Conservation (phyloP, 2,888 invertebrate species). For the Melangyna quadrimaculata region DNA sequence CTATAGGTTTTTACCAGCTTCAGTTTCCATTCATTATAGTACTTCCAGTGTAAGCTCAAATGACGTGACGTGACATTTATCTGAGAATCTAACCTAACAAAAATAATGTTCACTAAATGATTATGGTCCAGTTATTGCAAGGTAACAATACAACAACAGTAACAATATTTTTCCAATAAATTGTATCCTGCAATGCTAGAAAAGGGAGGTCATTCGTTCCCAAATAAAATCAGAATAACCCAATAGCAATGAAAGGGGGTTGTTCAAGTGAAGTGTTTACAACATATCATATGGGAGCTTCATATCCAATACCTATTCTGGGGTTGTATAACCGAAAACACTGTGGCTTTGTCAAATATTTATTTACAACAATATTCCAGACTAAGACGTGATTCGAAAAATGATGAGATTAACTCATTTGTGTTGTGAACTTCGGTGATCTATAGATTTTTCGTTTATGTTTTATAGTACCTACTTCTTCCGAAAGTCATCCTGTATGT, state of each 20-base stretch:
- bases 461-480: not conserved
- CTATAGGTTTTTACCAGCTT: no score
- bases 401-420: conserved; percentile 38
- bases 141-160: not conserved
- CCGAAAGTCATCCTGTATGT: conserved; percentile 23
- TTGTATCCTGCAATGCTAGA: not conserved
- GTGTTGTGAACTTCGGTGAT: not conserved
- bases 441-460: not conserved
- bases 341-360: not conserved
- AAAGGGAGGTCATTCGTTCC: conserved; percentile 8
- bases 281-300: conserved; percentile 55
- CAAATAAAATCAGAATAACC: not conserved
- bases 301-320: conserved; percentile 32
- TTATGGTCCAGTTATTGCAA: not conserved
- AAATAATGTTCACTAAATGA: not conserved
- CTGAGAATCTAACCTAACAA: no score
- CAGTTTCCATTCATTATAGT: no score
- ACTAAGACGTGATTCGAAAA: conserved; percentile 57
- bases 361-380: conserved; percentile 25
- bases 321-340: conserved; percentile 44
- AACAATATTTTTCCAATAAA: not conserved
- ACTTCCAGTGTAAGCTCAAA: no score
- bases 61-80: no score
- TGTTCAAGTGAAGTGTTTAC: conserved; percentile 23
- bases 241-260: conserved; percentile 11